Evolutionary conservation across 1,140 invertebrate species (phyloP), one percentile per base, ranked within the genome.

Genomic region (Formica exsecta): DNA sequence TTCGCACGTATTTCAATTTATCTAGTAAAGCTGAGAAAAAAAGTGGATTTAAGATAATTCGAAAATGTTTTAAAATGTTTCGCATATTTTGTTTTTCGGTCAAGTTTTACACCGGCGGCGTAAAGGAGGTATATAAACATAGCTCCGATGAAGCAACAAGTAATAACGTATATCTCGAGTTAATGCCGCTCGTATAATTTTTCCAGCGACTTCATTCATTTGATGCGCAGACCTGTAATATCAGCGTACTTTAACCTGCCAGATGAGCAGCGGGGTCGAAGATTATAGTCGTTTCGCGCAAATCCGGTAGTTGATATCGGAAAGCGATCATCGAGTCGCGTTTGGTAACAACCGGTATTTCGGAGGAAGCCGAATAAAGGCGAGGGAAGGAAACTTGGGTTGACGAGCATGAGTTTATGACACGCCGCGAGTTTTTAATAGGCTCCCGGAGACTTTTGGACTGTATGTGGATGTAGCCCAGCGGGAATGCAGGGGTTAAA

Each of bases 401-500:
- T 36, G 74, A 38, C 38, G 61, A 29, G 36, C 73, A 9, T 25
- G n/a, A 51, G 61, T 80, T 77, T 65, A 77, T 59, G 68, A 85
- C 51, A 54, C 22, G 74, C 68, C 77, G 77, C 73, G 61, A 79
- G 57, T 83, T 89, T 86, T 90, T 90, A 89, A 81, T 59, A 54
- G 64, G 59, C 66, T 48, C 76, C 85, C 38, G 25, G 71, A 11
- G 48, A 85, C 81, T 29, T 57, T 76, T 25, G 36, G 36, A 22
- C 4, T 32, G 38, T 32, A 29, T 57, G 44, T 44, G 41, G 51
- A 54, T 68, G 57, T 0, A 11, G 11, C 86, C 51, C 86, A 88
- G 88, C 86, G 54, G 88, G 87, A 80, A 75, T 57, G 77, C 87
- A 44, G 75, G 86, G 32, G 66, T 88, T 87, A 66, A 64, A 77